These are phyloP conservation scores for Ascidia mentula DNA, from an alignment of 23 tunicate genomes.

Conservation along the genomic window DNA sequence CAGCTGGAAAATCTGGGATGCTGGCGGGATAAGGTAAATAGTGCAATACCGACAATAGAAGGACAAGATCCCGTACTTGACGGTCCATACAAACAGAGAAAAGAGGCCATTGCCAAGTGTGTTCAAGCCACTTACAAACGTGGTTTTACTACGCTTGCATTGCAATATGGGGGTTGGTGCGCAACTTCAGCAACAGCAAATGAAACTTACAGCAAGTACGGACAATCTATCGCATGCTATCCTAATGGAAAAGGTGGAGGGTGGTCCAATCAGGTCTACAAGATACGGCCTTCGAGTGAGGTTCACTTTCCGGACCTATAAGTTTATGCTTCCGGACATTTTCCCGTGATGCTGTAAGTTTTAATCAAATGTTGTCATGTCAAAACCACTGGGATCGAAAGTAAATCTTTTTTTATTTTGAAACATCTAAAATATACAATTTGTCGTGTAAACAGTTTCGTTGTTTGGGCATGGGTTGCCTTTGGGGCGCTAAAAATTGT, in stretches of 20 bases:
- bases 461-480: too few relatives aligned
- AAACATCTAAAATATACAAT: too few relatives aligned
- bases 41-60: background rate
- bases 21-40: background rate
- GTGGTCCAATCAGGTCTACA: background rate
- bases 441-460: too few relatives aligned
- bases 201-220: background rate
- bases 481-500: too few relatives aligned
- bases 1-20: background rate
- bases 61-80: background rate
- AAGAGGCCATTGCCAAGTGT: background rate
- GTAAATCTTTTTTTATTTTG: too few relatives aligned
- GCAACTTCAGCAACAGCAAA: background rate
- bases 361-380: too few relatives aligned
- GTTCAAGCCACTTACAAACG: background rate
- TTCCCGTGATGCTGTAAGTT: too few relatives aligned
- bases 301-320: too few relatives aligned
- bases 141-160: background rate
- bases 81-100: background rate
- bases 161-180: background rate
- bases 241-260: background rate
- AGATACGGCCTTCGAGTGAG: background rate
- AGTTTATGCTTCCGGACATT: too few relatives aligned
- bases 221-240: background rate
- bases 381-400: too few relatives aligned